Conservation (phyloP, 2,797 vertebrate genomes). For the Buphagus erythrorhynchus region DNA sequence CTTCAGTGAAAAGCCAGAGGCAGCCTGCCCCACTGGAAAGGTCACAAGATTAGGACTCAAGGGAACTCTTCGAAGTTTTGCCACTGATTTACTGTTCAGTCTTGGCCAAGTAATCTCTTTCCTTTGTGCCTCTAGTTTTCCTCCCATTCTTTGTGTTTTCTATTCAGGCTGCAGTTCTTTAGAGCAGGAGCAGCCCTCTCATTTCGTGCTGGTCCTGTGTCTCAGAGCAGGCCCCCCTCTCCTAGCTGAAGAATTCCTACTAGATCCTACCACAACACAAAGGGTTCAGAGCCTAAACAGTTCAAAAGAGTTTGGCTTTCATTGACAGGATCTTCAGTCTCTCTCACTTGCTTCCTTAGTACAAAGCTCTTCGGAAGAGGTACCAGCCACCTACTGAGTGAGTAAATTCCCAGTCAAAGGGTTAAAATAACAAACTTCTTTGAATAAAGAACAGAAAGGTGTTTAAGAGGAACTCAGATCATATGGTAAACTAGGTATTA, state of each 20-base stretch:
- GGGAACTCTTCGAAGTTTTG: slow-evolving; percentile 44
- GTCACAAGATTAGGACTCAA: slow-evolving; percentile 60
- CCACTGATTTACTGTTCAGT: slow-evolving; percentile 58
- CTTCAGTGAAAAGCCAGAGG: slow-evolving; percentile 67
- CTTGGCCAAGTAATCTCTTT: slow-evolving; percentile 43
- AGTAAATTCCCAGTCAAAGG: slow-evolving; percentile 39
- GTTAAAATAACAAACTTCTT: slow-evolving; percentile 46
- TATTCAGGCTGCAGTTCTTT: slow-evolving; percentile 41
- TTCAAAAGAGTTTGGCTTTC: neutral
- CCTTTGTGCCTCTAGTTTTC: slow-evolving; percentile 39
- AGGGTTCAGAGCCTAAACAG: neutral
- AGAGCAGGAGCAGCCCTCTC: neutral
- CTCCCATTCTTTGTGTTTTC: slow-evolving; percentile 40
- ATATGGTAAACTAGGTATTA: slow-evolving; percentile 57
- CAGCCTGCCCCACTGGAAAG: slow-evolving; percentile 59
- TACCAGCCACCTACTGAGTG: neutral
- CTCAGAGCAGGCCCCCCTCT: neutral
- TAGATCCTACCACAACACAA: slow-evolving; percentile 9
- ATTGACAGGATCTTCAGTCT: neutral
- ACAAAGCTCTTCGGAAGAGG: slow-evolving; percentile 9
- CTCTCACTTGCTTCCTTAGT: neutral
- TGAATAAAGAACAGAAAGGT: slow-evolving; percentile 52
- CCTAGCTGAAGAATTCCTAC: neutral
- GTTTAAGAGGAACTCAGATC: slow-evolving; percentile 45
- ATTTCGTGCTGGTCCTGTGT: neutral